Percentiles rank a stretch among this genome's conserved stretches.
Conservation (phyloP, 1,140 invertebrate species). For the Eciton burchellii region DNA sequence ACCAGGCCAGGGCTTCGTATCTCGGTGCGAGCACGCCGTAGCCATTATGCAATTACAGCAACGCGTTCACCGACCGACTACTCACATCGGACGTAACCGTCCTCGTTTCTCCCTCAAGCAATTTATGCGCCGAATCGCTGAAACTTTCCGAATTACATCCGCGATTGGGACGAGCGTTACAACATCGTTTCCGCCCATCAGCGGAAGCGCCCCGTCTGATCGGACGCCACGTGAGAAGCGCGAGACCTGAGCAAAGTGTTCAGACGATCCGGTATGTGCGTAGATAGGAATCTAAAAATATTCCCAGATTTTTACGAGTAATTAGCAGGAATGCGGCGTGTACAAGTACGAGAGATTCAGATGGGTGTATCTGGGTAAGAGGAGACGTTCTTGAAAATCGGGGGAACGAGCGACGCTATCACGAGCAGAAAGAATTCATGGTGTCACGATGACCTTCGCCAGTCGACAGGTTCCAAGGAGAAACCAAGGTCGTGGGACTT, state of each 20-base stretch:
- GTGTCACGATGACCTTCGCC: neutral
- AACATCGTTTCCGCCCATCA: constrained; percentile 16
- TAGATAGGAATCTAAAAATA: too few relatives aligned
- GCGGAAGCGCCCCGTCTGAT: neutral
- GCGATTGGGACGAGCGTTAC: constrained; percentile 19
- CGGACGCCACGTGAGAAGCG: neutral
- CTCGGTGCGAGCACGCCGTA: constrained; percentile 68
- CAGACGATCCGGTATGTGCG: too few relatives aligned
- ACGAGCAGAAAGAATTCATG: constrained; percentile 16
- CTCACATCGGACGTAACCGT: constrained; percentile 31
- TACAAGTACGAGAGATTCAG: neutral
- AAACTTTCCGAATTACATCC: constrained; percentile 75
- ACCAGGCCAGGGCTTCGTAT: constrained; percentile 80
- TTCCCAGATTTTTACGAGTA: neutral
- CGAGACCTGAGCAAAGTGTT: too few relatives aligned
- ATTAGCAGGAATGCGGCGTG: neutral
- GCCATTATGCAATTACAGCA: constrained; percentile 77
- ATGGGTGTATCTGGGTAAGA: neutral
- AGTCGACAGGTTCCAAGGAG: neutral
- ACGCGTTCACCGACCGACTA: constrained; percentile 67
- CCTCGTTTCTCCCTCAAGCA: constrained; percentile 52
- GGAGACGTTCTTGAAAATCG: neutral
- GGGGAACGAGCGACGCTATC: neutral
- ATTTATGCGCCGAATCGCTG: constrained; percentile 75
- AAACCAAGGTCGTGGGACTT: constrained; percentile 9